Conservation (phyloP, 2,888 invertebrate species). For the Pseudolycoriella hygida region DNA sequence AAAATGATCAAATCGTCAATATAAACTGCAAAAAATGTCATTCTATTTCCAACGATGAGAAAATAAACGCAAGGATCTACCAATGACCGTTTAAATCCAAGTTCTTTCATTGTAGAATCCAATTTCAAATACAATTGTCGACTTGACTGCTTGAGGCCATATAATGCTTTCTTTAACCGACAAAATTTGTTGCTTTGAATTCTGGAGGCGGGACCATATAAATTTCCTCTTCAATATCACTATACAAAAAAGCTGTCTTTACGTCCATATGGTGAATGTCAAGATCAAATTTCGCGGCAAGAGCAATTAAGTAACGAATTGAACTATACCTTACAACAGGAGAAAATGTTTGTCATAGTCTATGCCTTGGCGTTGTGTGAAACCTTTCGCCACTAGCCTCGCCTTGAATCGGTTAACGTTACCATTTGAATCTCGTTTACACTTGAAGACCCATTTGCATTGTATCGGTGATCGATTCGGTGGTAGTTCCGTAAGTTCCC, state of each 20-base stretch:
- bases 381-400: no score
- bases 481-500: no score
- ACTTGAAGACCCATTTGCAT: slow-evolving; percentile 10
- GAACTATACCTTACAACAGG: no score
- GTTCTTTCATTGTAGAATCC: background rate
- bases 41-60: no score
- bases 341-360: no score
- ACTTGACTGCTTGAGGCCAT: slow-evolving; percentile 10
- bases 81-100: slow-evolving; percentile 7
- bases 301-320: slow-evolving; percentile 6
- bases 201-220: slow-evolving; percentile 6
- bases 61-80: no score
- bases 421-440: slow-evolving; percentile 7
- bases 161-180: slow-evolving; percentile 8
- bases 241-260: slow-evolving; percentile 3
- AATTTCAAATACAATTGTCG: slow-evolving; percentile 5
- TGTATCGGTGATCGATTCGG: no score
- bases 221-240: slow-evolving; percentile 3
- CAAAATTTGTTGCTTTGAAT: slow-evolving; percentile 5
- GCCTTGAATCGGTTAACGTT: slow-evolving; percentile 7
- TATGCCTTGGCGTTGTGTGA: slow-evolving; percentile 5
- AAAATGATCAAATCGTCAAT: slow-evolving; percentile 7
- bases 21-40: no score
- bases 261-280: slow-evolving; percentile 5
- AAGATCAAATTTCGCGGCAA: slow-evolving; percentile 6